Conservation (phyloP, 2,113 vertebrate species). For the Herpailurus yagouaroundi region DNA sequence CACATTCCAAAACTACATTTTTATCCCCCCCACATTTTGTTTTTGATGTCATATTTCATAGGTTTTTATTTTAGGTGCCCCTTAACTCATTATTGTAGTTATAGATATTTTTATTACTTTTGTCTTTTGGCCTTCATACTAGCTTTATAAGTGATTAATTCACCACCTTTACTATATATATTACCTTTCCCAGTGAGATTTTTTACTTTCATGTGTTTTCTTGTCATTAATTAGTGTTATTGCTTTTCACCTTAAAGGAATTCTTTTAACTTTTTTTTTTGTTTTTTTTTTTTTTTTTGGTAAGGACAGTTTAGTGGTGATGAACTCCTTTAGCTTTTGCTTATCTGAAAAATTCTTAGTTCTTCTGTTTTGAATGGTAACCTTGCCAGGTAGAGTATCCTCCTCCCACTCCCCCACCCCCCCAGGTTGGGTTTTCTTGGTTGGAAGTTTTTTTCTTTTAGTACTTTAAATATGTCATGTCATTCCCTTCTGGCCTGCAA, state of each 20-base stretch:
- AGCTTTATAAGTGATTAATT: neutral
- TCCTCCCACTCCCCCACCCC: neutral
- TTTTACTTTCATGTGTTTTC: neutral
- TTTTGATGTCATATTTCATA: too few relatives aligned
- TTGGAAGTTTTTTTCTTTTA: neutral
- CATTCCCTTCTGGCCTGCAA: neutral
- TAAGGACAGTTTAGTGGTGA: neutral
- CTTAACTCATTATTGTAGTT: neutral
- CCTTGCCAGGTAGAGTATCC: neutral
- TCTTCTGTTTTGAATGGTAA: neutral
- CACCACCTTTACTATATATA: neutral
- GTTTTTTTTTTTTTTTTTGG: neutral
- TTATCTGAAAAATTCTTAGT: neutral
- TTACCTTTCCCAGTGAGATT: neutral
- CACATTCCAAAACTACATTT: too few relatives aligned
- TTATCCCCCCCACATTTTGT: too few relatives aligned
- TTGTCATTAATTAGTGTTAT: neutral
- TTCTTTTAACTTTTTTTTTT: neutral
- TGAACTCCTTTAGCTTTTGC: neutral
- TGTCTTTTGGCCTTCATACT: neutral
- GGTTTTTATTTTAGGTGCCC: too few relatives aligned
- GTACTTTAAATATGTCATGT: neutral
- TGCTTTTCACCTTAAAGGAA: neutral
- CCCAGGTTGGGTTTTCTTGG: neutral
- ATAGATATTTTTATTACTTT: neutral